A percentile compares a stretch with the other conserved stretches of the same genome.
phyloP scores from a whole-genome alignment of 1,140 invertebrate species.

The Anadara kagoshimensis region DNA sequence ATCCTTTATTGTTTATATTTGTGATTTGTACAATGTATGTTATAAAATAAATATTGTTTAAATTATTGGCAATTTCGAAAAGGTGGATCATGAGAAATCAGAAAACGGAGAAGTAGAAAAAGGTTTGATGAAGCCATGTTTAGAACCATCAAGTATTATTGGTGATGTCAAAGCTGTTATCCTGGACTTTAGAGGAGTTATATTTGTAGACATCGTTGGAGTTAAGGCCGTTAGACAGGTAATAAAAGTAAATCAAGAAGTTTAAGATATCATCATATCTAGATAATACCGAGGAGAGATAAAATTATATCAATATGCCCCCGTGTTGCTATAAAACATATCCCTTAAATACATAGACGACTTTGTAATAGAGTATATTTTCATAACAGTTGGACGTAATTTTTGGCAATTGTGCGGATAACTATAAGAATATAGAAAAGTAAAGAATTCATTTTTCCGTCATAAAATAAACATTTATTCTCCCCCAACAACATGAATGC shows the following conservation, averaged over 20 bases:
- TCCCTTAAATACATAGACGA: background rate
- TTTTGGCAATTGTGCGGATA: no score
- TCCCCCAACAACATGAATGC: no score
- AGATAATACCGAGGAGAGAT: no score
- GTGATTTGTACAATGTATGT: no score
- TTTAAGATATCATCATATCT: background rate
- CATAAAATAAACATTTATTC: no score
- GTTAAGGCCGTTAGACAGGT: slow-evolving; percentile 42
- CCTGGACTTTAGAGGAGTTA: slow-evolving; percentile 36
- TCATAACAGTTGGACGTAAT: no score
- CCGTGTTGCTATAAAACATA: background rate
- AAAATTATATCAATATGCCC: background rate
- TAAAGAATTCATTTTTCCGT: no score
- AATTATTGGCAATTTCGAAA: background rate
- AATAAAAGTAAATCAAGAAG: background rate
- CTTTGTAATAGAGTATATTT: background rate
- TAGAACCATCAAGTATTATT: background rate
- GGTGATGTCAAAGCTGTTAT: slow-evolving; percentile 14
- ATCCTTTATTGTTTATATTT: no score
- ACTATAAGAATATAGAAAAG: no score
- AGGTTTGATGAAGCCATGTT: background rate
- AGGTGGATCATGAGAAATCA: no score
- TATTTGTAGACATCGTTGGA: slow-evolving; percentile 49
- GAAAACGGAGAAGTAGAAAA: background rate
- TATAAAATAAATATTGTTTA: background rate